Evolutionary conservation across 2,888 invertebrate species (phyloP).

Genomic region (Microdon myrmicae): DNA sequence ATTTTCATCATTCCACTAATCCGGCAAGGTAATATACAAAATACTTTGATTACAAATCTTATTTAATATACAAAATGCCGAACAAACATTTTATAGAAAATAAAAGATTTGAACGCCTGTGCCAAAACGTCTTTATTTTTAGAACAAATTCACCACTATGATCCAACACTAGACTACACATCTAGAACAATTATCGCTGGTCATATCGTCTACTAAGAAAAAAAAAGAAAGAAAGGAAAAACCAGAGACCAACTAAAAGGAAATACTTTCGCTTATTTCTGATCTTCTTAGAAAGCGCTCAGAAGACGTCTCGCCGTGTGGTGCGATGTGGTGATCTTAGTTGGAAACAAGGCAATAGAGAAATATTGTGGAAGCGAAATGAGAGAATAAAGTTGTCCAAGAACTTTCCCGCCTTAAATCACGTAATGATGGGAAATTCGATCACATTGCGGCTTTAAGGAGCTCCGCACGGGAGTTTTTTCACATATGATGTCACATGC

Average conservation of each 20-base stretch:
- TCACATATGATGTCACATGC: constrained; percentile 36
- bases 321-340: no score
- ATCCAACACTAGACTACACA: constrained; percentile 11
- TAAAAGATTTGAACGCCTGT: no score
- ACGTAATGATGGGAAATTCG: constrained; percentile 43
- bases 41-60: no score
- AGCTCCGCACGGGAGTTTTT: constrained; percentile 7
- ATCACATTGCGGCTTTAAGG: constrained; percentile 35
- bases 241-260: no score
- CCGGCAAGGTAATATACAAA: no score
- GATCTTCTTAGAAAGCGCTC: constrained; percentile 18
- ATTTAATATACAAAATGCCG: no score
- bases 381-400: constrained; percentile 6
- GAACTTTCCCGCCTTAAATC: constrained; percentile 43
- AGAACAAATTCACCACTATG: constrained; percentile 28
- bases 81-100: no score
- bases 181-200: constrained; percentile 31
- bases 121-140: constrained; percentile 39
- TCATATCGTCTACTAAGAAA: constrained; percentile 25
- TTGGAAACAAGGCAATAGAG: constrained; percentile 14
- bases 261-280: constrained; percentile 44
- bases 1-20: no score
- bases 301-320: no score
- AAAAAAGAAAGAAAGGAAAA: constrained; percentile 13
- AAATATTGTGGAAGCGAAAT: not conserved